A percentile compares a stretch with the other conserved stretches of the same genome.
Evolutionary conservation across 2,888 invertebrate genomes (phyloP).

Genomic region (Pedicia rivosa): DNA sequence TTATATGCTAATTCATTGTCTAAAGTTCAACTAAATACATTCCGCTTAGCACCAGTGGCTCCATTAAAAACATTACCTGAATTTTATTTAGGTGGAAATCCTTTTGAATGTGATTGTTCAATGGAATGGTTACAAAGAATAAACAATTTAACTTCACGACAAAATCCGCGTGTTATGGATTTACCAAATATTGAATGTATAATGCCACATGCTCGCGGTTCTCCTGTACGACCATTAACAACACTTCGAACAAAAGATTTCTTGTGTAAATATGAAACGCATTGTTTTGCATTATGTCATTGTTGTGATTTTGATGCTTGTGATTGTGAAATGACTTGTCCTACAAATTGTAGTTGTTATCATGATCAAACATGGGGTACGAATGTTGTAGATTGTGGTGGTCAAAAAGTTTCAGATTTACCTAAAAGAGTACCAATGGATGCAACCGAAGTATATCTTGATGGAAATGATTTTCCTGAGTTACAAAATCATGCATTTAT

Average conservation of each 20-base stretch:
- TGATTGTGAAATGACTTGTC: conserved; percentile 95
- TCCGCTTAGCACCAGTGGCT: conserved; percentile 52
- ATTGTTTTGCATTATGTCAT: conserved; percentile 88
- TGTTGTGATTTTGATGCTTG: conserved; percentile 95
- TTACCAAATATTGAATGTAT: conserved; percentile 77
- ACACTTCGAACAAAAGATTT: conserved; percentile 74
- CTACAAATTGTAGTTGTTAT: conserved; percentile 84
- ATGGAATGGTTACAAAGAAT: conserved; percentile 91
- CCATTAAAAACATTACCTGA: conserved; percentile 59
- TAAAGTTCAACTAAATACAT: conserved; percentile 64
- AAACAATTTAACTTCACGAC: conserved; percentile 71
- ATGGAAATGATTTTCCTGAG: conserved; percentile 75
- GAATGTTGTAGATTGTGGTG: conserved; percentile 83
- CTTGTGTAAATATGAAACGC: conserved; percentile 81
- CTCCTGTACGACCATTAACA: conserved; percentile 60
- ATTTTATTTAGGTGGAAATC: conserved; percentile 84
- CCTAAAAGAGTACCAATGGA: conserved; percentile 89
- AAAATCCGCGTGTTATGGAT: conserved; percentile 81
- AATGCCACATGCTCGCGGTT: conserved; percentile 71
- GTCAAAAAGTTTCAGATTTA: conserved; percentile 57
- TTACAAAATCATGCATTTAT: conserved; percentile 84
- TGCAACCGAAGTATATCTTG: conserved; percentile 82
- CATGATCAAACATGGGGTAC: conserved; percentile 90
- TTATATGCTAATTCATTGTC: conserved; percentile 79
- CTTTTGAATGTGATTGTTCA: conserved; percentile 86